A percentile compares a stretch with the other conserved stretches of the same genome.
These are phyloP conservation scores for Diplodus puntazzo DNA, from an alignment of 2,797 vertebrate species.

Conservation along the genomic window DNA sequence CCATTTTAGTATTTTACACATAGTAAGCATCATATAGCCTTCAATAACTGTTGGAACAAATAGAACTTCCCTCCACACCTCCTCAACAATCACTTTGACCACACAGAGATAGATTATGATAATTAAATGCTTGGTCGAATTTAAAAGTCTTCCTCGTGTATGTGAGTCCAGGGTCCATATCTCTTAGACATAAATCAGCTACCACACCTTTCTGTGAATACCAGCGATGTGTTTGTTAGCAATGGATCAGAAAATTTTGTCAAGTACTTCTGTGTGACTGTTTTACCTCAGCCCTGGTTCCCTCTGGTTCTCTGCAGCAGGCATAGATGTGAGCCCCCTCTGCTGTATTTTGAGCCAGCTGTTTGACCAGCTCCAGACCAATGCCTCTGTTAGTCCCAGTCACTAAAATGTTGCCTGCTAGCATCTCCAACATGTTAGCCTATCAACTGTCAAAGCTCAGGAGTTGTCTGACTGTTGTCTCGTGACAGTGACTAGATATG, in stretches of 20 bases:
- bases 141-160: too few relatives aligned
- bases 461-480: not conserved
- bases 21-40: too few relatives aligned
- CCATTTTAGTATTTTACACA: too few relatives aligned
- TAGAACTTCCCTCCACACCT: too few relatives aligned
- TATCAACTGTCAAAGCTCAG: not conserved
- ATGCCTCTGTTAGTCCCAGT: slow-evolving; percentile 68
- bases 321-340: slow-evolving; percentile 44
- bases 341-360: slow-evolving; percentile 38
- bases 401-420: slow-evolving; percentile 67
- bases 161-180: not conserved
- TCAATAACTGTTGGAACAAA: too few relatives aligned
- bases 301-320: slow-evolving; percentile 58
- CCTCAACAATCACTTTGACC: not conserved
- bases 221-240: not conserved
- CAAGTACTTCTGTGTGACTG: not conserved
- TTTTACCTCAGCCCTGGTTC: slow-evolving; percentile 46
- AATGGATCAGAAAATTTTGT: not conserved
- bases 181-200: not conserved
- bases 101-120: not conserved
- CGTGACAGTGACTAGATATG: not conserved
- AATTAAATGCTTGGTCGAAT: too few relatives aligned
- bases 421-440: slow-evolving; percentile 41
- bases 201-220: not conserved
- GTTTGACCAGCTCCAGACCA: slow-evolving; percentile 62